Conservation (phyloP, 23 tunicate genomes). For the Phallusia fumigata region DNA sequence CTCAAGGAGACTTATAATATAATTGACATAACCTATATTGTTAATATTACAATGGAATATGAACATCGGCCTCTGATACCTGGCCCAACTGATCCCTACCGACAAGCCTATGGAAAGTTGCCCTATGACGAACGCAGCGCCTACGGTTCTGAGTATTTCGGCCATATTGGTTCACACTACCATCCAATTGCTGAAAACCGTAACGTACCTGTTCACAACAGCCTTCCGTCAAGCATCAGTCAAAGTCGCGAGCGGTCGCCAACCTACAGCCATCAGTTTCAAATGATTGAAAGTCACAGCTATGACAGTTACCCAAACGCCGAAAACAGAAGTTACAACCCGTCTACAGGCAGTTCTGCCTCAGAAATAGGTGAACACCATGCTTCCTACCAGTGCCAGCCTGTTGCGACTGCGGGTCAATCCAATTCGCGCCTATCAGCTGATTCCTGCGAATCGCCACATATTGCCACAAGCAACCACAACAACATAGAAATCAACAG, state of each 20-base stretch:
- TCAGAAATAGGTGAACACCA: background rate
- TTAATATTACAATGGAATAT: background rate
- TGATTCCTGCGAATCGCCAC: slow-evolving; percentile 7
- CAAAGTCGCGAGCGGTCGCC: background rate
- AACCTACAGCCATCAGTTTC: background rate
- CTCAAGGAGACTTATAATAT: too few relatives aligned
- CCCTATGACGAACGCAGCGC: background rate
- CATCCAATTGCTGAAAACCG: background rate
- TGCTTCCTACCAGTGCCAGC: background rate
- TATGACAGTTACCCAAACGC: background rate
- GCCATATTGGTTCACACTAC: background rate
- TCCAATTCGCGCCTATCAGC: background rate
- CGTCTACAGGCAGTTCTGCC: background rate
- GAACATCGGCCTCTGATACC: background rate
- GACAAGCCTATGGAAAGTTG: background rate
- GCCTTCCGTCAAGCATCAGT: background rate
- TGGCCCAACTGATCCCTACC: slow-evolving; percentile 4
- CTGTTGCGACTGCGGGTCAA: background rate
- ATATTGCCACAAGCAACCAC: slow-evolving; percentile 5
- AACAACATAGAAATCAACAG: background rate
- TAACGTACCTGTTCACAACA: background rate
- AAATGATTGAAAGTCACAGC: background rate
- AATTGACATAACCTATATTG: too few relatives aligned
- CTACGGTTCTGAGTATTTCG: background rate
- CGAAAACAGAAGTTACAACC: background rate